Conservation (phyloP, 1,140 invertebrate species). For the Camponotus floridanus region DNA sequence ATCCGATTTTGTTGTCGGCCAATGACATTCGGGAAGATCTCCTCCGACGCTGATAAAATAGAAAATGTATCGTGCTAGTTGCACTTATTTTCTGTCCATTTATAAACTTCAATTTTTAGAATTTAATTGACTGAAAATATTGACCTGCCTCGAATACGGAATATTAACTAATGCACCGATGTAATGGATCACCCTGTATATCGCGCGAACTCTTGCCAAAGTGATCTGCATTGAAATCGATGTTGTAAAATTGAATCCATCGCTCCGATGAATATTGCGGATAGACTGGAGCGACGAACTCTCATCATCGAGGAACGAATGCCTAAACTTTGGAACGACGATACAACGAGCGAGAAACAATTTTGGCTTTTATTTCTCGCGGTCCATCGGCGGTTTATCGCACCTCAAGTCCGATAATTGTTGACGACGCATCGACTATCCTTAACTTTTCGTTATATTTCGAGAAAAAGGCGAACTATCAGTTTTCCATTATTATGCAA, state of each 20-base stretch:
- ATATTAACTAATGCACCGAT: background rate
- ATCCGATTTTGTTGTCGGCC: constrained; percentile 5
- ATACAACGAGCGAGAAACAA: constrained; percentile 53
- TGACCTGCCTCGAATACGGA: background rate
- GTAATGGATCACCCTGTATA: background rate
- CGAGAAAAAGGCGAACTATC: background rate
- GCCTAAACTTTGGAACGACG: constrained; percentile 27
- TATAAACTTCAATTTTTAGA: background rate
- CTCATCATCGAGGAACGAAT: constrained; percentile 28
- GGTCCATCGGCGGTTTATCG: constrained; percentile 58
- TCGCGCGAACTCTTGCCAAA: constrained; percentile 4
- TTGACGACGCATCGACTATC: constrained; percentile 15
- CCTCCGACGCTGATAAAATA: too few species aligned
- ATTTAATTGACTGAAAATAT: constrained; percentile 12
- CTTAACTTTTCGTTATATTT: constrained; percentile 27
- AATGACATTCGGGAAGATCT: background rate
- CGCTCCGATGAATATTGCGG: constrained; percentile 25
- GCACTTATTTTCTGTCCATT: background rate
- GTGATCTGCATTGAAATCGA: constrained; percentile 27
- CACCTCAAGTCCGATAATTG: constrained; percentile 53
- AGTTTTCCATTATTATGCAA: background rate
- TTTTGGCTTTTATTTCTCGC: constrained; percentile 55
- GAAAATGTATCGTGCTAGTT: background rate
- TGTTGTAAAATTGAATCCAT: constrained; percentile 38
- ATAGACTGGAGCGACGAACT: background rate